Percentiles rank a stretch among this genome's conserved stretches.
Conservation (phyloP, 2,797 vertebrate genomes). For the Uromys caudimaculatus region DNA sequence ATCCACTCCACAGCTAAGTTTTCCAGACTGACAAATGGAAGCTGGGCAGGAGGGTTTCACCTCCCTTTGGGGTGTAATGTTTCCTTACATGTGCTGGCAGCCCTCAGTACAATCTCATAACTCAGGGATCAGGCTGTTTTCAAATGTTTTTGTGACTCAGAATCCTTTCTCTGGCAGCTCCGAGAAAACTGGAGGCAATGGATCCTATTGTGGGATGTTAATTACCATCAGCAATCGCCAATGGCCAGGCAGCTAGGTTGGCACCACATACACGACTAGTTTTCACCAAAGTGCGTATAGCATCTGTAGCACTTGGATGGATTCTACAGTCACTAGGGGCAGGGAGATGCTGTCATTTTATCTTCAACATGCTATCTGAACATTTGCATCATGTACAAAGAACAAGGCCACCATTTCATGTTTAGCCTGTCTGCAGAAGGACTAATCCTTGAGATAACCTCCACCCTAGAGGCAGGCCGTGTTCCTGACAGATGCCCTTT, state of each 20-base stretch:
- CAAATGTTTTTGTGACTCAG: not conserved
- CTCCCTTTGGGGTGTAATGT: not conserved
- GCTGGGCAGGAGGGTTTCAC: not conserved
- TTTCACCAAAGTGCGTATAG: not conserved
- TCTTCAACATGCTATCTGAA: not conserved
- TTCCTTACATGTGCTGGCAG: not conserved
- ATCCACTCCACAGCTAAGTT: not conserved
- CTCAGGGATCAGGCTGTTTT: not conserved
- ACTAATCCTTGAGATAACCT: not conserved
- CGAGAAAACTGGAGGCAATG: not conserved
- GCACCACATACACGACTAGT: accelerated
- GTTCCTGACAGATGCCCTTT: not conserved
- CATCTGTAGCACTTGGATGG: not conserved
- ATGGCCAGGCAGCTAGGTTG: not conserved
- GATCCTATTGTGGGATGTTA: not conserved
- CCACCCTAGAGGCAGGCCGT: not conserved
- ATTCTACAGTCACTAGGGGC: not conserved
- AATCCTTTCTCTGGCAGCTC: not conserved
- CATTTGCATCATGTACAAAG: not conserved
- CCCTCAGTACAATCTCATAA: not conserved
- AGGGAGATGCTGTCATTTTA: not conserved
- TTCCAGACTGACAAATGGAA: not conserved
- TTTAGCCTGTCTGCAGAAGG: not conserved
- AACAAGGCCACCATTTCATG: not conserved
- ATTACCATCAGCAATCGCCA: not conserved